phyloP scores from a whole-genome alignment of 2,113 vertebrate species.

The Empidonax traillii region DNA sequence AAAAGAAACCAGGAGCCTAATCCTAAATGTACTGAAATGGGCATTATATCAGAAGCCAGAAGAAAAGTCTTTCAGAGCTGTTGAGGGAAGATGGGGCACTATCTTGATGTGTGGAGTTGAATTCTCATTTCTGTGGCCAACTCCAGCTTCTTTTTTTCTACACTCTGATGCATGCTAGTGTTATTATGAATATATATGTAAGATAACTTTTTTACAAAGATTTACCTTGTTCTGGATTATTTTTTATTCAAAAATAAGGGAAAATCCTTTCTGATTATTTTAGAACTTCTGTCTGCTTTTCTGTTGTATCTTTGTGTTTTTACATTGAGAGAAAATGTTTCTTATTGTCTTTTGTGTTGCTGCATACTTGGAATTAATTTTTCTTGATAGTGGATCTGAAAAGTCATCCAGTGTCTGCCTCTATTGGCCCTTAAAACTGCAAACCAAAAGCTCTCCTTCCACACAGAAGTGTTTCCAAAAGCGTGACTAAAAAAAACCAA shows the following conservation, averaged over 20 bases:
- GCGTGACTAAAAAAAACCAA: background rate
- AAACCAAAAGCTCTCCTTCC: background rate
- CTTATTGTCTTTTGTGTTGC: background rate
- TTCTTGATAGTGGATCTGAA: background rate
- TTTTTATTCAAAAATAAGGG: background rate
- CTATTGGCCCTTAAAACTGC: background rate
- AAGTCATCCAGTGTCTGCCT: background rate
- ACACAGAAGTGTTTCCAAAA: background rate
- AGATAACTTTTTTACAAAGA: background rate
- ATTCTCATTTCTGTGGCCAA: background rate
- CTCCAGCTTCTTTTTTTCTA: background rate
- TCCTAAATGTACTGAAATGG: background rate
- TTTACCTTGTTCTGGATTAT: background rate
- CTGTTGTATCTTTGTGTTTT: background rate
- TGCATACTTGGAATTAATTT: background rate
- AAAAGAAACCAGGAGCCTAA: background rate
- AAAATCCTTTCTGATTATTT: background rate
- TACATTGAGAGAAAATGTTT: background rate
- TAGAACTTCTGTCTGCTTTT: background rate
- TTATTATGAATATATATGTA: background rate
- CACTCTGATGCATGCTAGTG: background rate
- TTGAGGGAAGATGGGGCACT: background rate
- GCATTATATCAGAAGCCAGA: background rate
- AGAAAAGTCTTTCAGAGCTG: background rate
- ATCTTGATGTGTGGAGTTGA: background rate